A percentile compares a stretch with the other conserved stretches of the same genome.
These are phyloP conservation scores for Priocnemis perturbator DNA, from an alignment of 2,888 invertebrate species.

Conservation along the genomic window DNA sequence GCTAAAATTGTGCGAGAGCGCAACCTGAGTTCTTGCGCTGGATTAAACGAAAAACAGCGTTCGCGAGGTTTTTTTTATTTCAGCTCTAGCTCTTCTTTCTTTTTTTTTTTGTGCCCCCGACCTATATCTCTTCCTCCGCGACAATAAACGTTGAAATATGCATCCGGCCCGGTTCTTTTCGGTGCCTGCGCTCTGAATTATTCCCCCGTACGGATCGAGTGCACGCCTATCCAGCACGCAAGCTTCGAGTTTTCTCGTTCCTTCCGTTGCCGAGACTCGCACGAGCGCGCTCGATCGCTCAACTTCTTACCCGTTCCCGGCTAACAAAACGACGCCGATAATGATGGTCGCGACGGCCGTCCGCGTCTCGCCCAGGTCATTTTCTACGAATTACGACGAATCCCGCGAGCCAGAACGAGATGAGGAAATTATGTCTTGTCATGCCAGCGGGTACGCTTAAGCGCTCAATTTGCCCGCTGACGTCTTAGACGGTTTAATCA, in stretches of 20 bases:
- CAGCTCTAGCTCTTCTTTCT: too few species aligned
- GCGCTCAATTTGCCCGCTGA: too few species aligned
- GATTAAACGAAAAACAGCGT: constrained; percentile 1
- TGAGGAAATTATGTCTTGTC: too few species aligned
- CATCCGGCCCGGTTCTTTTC: constrained; percentile 9
- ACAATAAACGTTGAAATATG: constrained; percentile 25
- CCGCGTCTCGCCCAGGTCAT: too few species aligned
- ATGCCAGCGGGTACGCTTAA: too few species aligned
- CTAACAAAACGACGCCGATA: background rate
- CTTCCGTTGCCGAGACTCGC: background rate
- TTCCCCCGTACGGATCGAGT: background rate
- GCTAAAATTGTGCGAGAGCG: background rate
- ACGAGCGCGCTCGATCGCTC: constrained; percentile 1
- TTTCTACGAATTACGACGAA: too few species aligned
- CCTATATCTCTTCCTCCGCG: constrained; percentile 17
- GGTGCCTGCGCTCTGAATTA: constrained; percentile 24
- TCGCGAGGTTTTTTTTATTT: too few species aligned
- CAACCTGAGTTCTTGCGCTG: background rate
- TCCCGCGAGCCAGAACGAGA: too few species aligned
- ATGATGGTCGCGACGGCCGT: too few species aligned
- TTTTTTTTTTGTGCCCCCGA: background rate
- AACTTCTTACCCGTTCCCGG: constrained; percentile 16
- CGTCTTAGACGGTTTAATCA: too few species aligned
- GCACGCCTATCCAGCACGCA: constrained; percentile 10
- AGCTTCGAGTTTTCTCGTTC: constrained; percentile 19